Evolutionary conservation across 2,888 invertebrate species (phyloP).

Genomic region (Galeopsomyia nigrocyanea): DNA sequence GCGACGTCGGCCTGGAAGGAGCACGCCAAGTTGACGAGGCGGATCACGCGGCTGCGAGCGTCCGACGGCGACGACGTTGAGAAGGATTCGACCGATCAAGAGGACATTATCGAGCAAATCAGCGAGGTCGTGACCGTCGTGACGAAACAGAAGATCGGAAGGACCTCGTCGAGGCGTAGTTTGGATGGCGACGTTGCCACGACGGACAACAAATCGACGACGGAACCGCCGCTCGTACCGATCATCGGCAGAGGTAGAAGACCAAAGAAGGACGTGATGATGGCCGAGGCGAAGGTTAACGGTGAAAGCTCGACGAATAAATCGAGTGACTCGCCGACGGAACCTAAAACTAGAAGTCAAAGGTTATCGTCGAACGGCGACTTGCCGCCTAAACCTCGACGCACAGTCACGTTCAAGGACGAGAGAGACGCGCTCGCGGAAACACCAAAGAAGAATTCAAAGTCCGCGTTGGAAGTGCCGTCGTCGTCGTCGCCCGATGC

Average conservation of each 20-base stretch:
- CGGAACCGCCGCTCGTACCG: constrained; percentile 8
- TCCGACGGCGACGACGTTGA: constrained; percentile 42
- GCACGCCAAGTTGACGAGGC: constrained; percentile 37
- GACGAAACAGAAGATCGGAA: constrained; percentile 39
- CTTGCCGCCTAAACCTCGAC: constrained; percentile 27
- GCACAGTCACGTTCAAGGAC: constrained; percentile 12
- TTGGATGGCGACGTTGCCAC: constrained; percentile 26
- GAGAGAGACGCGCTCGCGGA: constrained; percentile 1
- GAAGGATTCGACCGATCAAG: constrained; percentile 50
- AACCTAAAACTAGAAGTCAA: constrained; percentile 32
- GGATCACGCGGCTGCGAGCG: constrained; percentile 36
- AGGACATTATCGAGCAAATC: constrained; percentile 36
- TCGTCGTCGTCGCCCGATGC: background rate
- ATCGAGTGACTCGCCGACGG: background rate
- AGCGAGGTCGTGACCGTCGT: constrained; percentile 14
- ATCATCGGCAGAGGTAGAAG: constrained; percentile 43
- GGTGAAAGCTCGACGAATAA: background rate
- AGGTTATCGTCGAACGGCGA: constrained; percentile 7
- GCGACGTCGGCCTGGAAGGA: constrained; percentile 45
- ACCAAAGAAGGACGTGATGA: constrained; percentile 43
- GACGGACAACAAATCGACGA: constrained; percentile 12
- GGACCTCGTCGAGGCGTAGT: constrained; percentile 45
- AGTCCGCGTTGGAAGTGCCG: background rate
- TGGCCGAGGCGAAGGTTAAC: constrained; percentile 4
- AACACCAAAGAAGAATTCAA: constrained; percentile 23